Conservation (phyloP, 2,888 invertebrate species). For the Trissolcus japonicus region DNA sequence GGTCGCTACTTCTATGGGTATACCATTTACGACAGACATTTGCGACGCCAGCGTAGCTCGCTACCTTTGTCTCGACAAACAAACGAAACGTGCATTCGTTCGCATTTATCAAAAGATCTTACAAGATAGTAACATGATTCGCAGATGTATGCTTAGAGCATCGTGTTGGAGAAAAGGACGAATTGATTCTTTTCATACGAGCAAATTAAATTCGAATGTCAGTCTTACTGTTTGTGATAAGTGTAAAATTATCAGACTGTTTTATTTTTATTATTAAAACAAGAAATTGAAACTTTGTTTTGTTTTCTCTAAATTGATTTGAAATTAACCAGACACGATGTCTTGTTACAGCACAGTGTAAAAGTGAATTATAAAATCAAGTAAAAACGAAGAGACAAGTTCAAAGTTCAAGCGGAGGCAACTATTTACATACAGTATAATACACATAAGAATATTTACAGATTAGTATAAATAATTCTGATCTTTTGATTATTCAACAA, state of each 20-base stretch:
- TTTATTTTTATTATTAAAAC: too few species aligned
- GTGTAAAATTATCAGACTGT: slow-evolving; percentile 43
- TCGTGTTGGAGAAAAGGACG: slow-evolving; percentile 14
- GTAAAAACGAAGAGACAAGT: slow-evolving; percentile 31
- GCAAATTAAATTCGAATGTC: slow-evolving; percentile 49
- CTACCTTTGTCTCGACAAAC: slow-evolving; percentile 1
- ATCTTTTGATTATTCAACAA: slow-evolving; percentile 55
- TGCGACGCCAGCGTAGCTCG: slow-evolving; percentile 41
- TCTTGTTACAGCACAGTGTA: slow-evolving; percentile 10
- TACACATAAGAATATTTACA: slow-evolving; percentile 56
- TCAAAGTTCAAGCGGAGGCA: slow-evolving; percentile 42
- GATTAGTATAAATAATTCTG: slow-evolving; percentile 55
- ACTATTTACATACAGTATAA: slow-evolving; percentile 57
- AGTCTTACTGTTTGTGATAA: slow-evolving; percentile 46
- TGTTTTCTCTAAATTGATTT: neutral
- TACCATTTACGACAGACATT: slow-evolving; percentile 47
- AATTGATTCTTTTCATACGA: slow-evolving; percentile 12
- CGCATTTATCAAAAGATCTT: slow-evolving; percentile 33
- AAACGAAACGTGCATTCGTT: neutral
- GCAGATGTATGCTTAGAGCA: neutral
- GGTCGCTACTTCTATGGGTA: slow-evolving; percentile 59
- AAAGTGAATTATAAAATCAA: slow-evolving; percentile 18
- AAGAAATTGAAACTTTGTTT: neutral
- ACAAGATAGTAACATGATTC: slow-evolving; percentile 5
- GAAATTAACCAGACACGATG: slow-evolving; percentile 7